These are phyloP conservation scores for Petroica traversi DNA, from an alignment of 2,113 vertebrate species.

Conservation along the genomic window DNA sequence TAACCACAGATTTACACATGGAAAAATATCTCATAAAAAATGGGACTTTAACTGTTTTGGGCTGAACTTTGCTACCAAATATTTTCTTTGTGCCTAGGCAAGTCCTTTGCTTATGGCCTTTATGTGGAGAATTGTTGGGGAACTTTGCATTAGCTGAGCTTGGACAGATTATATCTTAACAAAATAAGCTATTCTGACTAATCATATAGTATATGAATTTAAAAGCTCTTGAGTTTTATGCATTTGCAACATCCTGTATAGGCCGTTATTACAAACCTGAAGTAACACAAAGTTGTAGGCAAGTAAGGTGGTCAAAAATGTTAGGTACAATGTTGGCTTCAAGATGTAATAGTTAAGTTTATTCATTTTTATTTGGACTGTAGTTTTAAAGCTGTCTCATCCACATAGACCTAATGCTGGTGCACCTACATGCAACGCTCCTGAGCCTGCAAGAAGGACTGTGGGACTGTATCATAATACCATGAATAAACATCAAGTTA, in stretches of 20 bases:
- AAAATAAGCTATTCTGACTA: neutral
- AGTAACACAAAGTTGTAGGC: neutral
- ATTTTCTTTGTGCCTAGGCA: neutral
- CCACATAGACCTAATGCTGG: neutral
- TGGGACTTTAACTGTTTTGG: neutral
- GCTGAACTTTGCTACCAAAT: neutral
- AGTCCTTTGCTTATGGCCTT: neutral
- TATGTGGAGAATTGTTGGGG: neutral
- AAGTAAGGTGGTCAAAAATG: neutral
- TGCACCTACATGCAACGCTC: neutral
- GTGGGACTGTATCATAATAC: neutral
- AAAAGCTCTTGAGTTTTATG: neutral
- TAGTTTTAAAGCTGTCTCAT: neutral
- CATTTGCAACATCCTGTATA: neutral
- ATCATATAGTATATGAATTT: neutral
- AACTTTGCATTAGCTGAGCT: neutral
- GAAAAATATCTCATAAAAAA: neutral
- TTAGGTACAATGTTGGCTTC: neutral
- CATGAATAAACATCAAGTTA: neutral
- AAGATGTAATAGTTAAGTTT: neutral
- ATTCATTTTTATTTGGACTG: neutral
- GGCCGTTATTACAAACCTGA: neutral
- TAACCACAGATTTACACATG: neutral
- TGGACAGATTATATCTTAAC: neutral
- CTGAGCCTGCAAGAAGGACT: neutral